Conservation (phyloP, 2,113 vertebrate genomes). For the Candoia aspera region DNA sequence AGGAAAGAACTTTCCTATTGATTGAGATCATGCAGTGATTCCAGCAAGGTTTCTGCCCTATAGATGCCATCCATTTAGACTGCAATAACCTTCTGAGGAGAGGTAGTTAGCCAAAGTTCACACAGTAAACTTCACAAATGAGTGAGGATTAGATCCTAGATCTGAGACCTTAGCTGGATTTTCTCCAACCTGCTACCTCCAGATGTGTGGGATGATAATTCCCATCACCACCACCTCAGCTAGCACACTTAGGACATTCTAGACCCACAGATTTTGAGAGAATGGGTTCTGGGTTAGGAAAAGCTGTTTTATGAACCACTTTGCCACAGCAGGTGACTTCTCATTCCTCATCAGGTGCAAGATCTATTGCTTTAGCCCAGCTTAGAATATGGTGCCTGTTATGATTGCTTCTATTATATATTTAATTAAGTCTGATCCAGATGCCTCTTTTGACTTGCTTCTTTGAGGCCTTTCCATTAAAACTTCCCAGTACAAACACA, state of each 20-base stretch:
- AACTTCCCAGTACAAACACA: conserved; percentile 57
- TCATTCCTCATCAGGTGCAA: not conserved
- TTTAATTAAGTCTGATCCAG: conserved; percentile 55
- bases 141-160: not conserved
- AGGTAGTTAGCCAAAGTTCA: not conserved
- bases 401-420: conserved; percentile 38
- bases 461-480: conserved; percentile 57
- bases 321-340: not conserved
- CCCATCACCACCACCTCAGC: not conserved
- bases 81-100: not conserved
- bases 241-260: not conserved
- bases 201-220: not conserved
- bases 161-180: not conserved
- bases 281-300: not conserved
- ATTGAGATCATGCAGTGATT: not conserved
- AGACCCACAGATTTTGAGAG: not conserved
- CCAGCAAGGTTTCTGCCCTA: not conserved
- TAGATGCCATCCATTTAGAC: not conserved
- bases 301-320: not conserved
- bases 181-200: not conserved
- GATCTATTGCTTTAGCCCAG: not conserved
- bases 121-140: not conserved
- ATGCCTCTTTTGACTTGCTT: conserved; percentile 54
- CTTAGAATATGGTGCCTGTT: not conserved
- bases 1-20: not conserved